Evolutionary conservation across 1,140 invertebrate species (phyloP), one percentile per base, ranked within the genome.

Genomic region (Aphaenogaster ashmeadi): DNA sequence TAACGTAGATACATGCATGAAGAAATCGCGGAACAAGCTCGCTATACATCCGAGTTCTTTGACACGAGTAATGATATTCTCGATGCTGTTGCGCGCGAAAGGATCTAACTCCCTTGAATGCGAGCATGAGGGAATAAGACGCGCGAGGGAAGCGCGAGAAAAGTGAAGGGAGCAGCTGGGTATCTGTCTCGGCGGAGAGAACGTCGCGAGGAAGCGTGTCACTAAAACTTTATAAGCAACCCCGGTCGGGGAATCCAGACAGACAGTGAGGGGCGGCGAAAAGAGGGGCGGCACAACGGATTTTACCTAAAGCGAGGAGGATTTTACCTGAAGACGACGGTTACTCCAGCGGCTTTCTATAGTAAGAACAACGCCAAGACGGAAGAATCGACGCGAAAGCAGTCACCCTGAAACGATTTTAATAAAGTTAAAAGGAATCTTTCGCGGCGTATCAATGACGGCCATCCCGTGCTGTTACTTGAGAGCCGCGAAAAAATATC

Each of bases 211-310:
- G 9, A 33, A 58, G 41, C 52, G 58, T 50, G 80, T 75, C 54
- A 56, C 69, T 58, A 50, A 75, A 84, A 84, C 41, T 84, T 74
- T 62, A 84, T 60, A 75, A 84, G 27, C 80, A 75, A 60, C 9
- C 9, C 69, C 2, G 27, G 41, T 18, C 11, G 41, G 54, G n/a
- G n/a, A 84, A 64, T 60, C 41, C 41, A 21, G n/a, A 50, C 33
- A 27, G 54, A 41, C 54, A 50, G 27, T 18, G 54, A 58, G 27
- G 33, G 38, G 3, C 21, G 67, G 50, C 62, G 44, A 74, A 47
- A 80, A 38, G 21, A 33, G 13, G 18, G 44, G n/a, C 4, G 8
- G 36, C 9, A 18, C 4, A 2, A 52, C 21, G 27, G 3, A 36
- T 74, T 56, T 60, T 74, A 47, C 7, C 27, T 58, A 60, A 38